phyloP scores from a whole-genome alignment of 23 tunicate genomes.

The Botrylloides violaceus region DNA sequence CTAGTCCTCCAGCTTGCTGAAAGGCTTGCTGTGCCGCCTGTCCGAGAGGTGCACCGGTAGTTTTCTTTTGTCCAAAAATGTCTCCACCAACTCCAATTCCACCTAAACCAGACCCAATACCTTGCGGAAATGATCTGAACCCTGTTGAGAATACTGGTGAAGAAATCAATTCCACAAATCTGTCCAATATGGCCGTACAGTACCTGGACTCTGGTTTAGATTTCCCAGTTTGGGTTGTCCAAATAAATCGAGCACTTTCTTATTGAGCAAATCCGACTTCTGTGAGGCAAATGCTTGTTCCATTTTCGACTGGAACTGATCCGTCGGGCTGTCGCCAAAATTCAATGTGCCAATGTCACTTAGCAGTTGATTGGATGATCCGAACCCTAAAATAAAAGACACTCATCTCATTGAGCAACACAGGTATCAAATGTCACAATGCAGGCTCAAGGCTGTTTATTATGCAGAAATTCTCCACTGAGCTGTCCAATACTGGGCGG shows the following conservation, averaged over 20 bases:
- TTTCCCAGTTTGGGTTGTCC: constrained; percentile 39
- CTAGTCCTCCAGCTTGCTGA: constrained; percentile 59
- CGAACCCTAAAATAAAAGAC: constrained; percentile 9
- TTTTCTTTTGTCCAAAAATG: constrained; percentile 64
- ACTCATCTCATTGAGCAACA: not conserved
- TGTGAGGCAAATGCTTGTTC: constrained; percentile 36
- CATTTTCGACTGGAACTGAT: constrained; percentile 34
- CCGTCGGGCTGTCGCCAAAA: constrained; percentile 23
- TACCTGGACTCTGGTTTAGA: not conserved
- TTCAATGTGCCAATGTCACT: constrained; percentile 41
- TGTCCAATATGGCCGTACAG: too few relatives aligned
- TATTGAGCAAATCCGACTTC: constrained; percentile 39
- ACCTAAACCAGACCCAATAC: constrained; percentile 23
- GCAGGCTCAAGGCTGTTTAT: too few relatives aligned
- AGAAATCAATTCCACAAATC: too few relatives aligned
- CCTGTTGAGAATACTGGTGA: too few relatives aligned
- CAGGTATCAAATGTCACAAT: too few relatives aligned
- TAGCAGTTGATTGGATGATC: constrained; percentile 50
- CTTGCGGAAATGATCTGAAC: not conserved
- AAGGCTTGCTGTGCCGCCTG: constrained; percentile 79
- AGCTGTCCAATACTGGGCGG: not conserved
- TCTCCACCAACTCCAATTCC: constrained; percentile 40
- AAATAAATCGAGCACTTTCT: constrained; percentile 51
- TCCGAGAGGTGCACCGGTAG: constrained; percentile 36
- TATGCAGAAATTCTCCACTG: not conserved